Evolutionary conservation across 2,797 vertebrate species (phyloP).

Genomic region (Tenualosa thibaudeaui): DNA sequence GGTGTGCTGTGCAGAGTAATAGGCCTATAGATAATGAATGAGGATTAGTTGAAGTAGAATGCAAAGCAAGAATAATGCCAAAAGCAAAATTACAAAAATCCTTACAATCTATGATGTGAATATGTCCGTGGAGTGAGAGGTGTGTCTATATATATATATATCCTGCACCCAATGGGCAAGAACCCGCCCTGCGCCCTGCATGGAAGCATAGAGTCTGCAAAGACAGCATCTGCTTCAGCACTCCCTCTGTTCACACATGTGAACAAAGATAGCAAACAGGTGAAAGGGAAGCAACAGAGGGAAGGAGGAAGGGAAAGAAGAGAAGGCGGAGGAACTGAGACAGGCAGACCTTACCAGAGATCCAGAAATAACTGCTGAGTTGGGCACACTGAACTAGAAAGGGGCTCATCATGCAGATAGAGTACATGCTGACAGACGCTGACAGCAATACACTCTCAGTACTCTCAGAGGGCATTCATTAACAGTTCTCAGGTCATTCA

Average conservation of each 20-base stretch:
- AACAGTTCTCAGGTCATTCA: neutral
- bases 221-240: too few species aligned
- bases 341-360: neutral
- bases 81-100: too few species aligned
- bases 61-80: too few species aligned
- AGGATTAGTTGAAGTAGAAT: too few species aligned
- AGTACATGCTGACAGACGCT: neutral
- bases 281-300: neutral
- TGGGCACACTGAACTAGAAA: neutral
- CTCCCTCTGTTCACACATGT: neutral
- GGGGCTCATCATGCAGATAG: neutral
- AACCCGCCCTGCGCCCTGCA: too few species aligned
- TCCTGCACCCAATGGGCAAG: too few species aligned
- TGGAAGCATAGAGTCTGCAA: too few species aligned
- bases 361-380: neutral
- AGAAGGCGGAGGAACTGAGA: neutral
- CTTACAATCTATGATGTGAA: too few species aligned
- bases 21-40: too few species aligned
- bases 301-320: neutral
- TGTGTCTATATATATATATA: too few species aligned
- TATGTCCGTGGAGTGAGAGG: too few species aligned
- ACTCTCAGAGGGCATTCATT: neutral
- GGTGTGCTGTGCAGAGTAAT: too few species aligned
- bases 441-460: neutral
- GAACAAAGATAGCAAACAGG: neutral